Evolutionary conservation across 2,113 vertebrate species (phyloP), one percentile per base, ranked within the genome.

Genomic region (Todiramphus saurophagus): DNA sequence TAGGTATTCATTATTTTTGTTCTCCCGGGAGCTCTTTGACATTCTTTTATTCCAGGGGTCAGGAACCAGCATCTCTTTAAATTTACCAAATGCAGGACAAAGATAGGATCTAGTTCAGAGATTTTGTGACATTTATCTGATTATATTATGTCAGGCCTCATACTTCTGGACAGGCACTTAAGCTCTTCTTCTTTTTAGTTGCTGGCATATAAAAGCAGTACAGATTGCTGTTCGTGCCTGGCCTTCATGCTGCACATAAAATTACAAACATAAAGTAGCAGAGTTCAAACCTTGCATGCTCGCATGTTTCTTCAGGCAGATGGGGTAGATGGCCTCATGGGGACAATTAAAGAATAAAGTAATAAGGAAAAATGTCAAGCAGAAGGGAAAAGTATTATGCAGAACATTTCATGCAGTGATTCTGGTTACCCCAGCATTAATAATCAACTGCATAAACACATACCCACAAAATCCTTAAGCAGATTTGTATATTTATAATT

Each of bases 341-440:
- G 96, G 30, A 95, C 94, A 97, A 96, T 95, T 96, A 91, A 94
- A 92, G 89, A 92, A 73, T 93, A 92, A 96, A 96, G 81, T 74
- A 96, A 89, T 96, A 94, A 76, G 58, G 89, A 80, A 94, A 96
- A 96, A 96, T 95, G 96, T 94, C 96, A 96, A 92, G 95, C 92
- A 96, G 92, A 96, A 95, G 88, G 94, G 73, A 90, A 84, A 58
- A 89, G 43, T 90, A 94, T 87, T 68, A 89, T 60, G 59, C 55
- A 90, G 41, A 97, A 74, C 77, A 67, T 86, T 94, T 94, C 74
- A 83, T 92, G 58, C 58, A 87, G 80, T 75, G 63, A 72, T 89
- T 93, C 86, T 83, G 59, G 78, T 60, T 82, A 77, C 83, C 75
- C 48, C 74, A 80, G 50, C 81, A 86, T 95, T 94, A 97, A 87